A percentile compares a stretch with the other conserved stretches of the same genome.
Evolutionary conservation across 2,888 invertebrate species (phyloP).

Genomic region (Xiphydria camelus): DNA sequence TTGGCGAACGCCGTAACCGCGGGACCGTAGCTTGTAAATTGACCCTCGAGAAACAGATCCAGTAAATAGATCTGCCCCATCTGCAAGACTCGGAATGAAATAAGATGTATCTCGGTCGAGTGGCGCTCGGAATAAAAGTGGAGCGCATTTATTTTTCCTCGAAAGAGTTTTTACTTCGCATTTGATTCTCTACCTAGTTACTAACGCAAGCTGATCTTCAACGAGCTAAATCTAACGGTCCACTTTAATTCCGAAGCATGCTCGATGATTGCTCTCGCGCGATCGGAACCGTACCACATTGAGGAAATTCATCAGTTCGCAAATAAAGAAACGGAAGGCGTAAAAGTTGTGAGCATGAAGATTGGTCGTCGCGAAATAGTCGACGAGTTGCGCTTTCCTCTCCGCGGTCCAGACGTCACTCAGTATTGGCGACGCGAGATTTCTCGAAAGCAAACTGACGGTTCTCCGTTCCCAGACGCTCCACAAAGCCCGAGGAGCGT

Average conservation of each 20-base stretch:
- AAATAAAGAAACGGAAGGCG: slow-evolving; percentile 68
- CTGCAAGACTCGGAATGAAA: too few species aligned
- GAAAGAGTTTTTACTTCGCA: too few species aligned
- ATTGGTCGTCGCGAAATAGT: slow-evolving; percentile 64
- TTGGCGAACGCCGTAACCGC: slow-evolving; percentile 59
- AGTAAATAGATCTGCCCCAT: slow-evolving; percentile 70
- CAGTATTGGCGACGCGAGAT: slow-evolving; percentile 63
- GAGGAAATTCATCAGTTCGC: slow-evolving; percentile 73
- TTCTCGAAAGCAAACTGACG: slow-evolving; percentile 64
- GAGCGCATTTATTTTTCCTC: too few species aligned
- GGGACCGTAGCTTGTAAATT: slow-evolving; percentile 66
- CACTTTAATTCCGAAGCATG: too few species aligned
- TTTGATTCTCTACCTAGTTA: too few species aligned
- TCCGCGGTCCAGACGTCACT: slow-evolving; percentile 63
- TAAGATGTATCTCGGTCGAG: too few species aligned
- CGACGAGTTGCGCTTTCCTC: slow-evolving; percentile 62
- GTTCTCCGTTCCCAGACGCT: slow-evolving; percentile 72
- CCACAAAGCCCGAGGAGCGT: slow-evolving; percentile 73
- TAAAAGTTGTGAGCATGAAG: slow-evolving; percentile 67
- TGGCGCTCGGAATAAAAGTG: too few species aligned
- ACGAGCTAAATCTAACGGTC: too few species aligned
- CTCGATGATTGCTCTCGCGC: too few species aligned
- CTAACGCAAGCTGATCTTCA: too few species aligned
- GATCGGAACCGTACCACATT: slow-evolving; percentile 77
- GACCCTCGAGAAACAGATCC: slow-evolving; percentile 67